Evolutionary conservation across 2,888 invertebrate genomes (phyloP).

Genomic region (Gastrophysa polygoni): DNA sequence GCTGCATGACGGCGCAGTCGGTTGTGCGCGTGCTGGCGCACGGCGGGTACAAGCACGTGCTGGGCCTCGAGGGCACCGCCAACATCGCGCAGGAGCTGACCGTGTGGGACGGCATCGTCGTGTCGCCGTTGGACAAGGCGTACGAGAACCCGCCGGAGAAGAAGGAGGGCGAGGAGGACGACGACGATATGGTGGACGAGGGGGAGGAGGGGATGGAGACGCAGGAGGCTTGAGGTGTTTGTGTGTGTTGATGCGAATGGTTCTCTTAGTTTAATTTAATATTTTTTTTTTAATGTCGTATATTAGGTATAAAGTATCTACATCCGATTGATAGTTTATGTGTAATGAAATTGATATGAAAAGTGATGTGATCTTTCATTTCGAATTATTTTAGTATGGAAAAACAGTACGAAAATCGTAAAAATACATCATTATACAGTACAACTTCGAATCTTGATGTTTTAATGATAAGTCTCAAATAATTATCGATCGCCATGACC

Average conservation of each 20-base stretch:
- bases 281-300: too few species aligned
- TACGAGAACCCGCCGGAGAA: conserved; percentile 83
- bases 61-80: conserved; percentile 69
- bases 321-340: not conserved
- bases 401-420: too few species aligned
- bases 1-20: conserved; percentile 94
- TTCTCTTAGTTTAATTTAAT: not conserved
- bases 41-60: conserved; percentile 90
- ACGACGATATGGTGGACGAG: conserved; percentile 70
- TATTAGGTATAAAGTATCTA: not conserved
- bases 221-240: conserved; percentile 44
- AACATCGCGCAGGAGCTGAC: conserved; percentile 81
- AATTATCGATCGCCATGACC: too few species aligned
- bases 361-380: too few species aligned
- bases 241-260: not conserved
- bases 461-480: too few species aligned
- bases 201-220: conserved; percentile 65
- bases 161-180: conserved; percentile 73
- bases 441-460: too few species aligned
- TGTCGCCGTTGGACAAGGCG: conserved; percentile 92
- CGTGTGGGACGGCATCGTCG: conserved; percentile 96
- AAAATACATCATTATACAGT: too few species aligned
- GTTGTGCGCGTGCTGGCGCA: conserved; percentile 88
- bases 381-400: too few species aligned
- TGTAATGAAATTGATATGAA: too few species aligned